These are phyloP conservation scores for Drosophila mulleri DNA, from an alignment of 2,888 invertebrate species.

Conservation along the genomic window DNA sequence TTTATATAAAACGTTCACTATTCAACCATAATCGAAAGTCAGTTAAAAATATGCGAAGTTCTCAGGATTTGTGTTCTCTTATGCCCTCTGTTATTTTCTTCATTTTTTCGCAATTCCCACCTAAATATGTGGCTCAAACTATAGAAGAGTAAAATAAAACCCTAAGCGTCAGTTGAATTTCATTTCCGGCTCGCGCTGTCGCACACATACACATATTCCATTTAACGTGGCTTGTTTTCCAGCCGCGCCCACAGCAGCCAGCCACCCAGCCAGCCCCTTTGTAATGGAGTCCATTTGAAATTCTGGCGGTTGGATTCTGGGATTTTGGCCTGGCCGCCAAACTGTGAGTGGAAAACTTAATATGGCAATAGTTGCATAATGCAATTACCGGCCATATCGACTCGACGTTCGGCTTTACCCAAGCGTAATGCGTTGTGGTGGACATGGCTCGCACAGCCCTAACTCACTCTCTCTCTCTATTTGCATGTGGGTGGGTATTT, in stretches of 20 bases:
- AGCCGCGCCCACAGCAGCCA: not conserved
- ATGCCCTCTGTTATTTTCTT: not conserved
- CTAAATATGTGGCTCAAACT: slow-evolving; percentile 70
- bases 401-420: slow-evolving; percentile 36
- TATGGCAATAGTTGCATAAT: slow-evolving; percentile 79
- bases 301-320: slow-evolving; percentile 12
- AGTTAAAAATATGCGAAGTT: not conserved
- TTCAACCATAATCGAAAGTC: slow-evolving; percentile 29
- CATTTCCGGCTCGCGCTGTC: slow-evolving; percentile 68
- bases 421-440: slow-evolving; percentile 52
- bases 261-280: not conserved
- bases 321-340: slow-evolving; percentile 26
- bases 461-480: not conserved
- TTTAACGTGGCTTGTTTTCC: slow-evolving; percentile 32
- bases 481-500: slow-evolving; percentile 1
- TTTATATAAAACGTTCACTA: slow-evolving; percentile 4
- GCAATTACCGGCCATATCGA: slow-evolving; percentile 74
- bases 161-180: slow-evolving; percentile 59
- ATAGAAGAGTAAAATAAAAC: slow-evolving; percentile 16
- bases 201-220: slow-evolving; percentile 28
- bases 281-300: slow-evolving; percentile 27
- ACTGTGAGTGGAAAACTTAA: slow-evolving; percentile 74
- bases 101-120: slow-evolving; percentile 8
- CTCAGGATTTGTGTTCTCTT: not conserved
- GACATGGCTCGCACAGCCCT: slow-evolving; percentile 20